Conservation (phyloP, 2,888 invertebrate species). For the Phengaris alcon region DNA sequence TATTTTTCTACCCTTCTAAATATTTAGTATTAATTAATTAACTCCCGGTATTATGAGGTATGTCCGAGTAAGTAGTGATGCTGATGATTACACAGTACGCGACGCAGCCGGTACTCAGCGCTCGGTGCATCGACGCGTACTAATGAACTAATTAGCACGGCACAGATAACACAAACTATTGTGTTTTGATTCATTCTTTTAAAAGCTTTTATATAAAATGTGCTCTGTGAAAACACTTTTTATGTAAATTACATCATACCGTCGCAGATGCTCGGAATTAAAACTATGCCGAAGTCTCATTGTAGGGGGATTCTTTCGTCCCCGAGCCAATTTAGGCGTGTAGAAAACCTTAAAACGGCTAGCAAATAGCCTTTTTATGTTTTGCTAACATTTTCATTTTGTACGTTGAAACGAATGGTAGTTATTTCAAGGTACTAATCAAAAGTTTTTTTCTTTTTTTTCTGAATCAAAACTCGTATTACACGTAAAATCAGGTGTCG, state of each 20-base stretch:
- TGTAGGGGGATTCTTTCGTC: conserved; percentile 16
- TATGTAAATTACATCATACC: conserved; percentile 9
- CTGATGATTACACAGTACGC: no score
- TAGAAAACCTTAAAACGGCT: conserved; percentile 9
- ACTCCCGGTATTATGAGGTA: no score
- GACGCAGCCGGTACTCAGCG: no score
- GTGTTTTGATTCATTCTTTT: conserved; percentile 20
- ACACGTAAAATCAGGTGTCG: no score
- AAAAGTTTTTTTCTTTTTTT: background rate
- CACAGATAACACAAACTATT: conserved; percentile 19
- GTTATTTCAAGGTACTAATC: conserved; percentile 2
- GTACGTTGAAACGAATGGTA: conserved; percentile 6
- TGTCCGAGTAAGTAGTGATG: no score
- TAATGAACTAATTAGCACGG: conserved; percentile 28
- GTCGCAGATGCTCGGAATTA: conserved; percentile 8
- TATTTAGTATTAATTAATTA: no score
- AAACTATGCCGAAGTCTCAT: conserved; percentile 10
- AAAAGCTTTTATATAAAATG: conserved; percentile 18
- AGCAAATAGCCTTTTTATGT: conserved; percentile 11
- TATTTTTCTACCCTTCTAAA: no score
- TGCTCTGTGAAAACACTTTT: conserved; percentile 2
- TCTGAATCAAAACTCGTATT: background rate
- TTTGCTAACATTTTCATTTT: conserved; percentile 4
- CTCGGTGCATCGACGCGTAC: conserved; percentile 10
- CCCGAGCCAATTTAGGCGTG: conserved; percentile 12